phyloP scores from a whole-genome alignment of 2,797 vertebrate species.

The Sebastes kiyomatsui region DNA sequence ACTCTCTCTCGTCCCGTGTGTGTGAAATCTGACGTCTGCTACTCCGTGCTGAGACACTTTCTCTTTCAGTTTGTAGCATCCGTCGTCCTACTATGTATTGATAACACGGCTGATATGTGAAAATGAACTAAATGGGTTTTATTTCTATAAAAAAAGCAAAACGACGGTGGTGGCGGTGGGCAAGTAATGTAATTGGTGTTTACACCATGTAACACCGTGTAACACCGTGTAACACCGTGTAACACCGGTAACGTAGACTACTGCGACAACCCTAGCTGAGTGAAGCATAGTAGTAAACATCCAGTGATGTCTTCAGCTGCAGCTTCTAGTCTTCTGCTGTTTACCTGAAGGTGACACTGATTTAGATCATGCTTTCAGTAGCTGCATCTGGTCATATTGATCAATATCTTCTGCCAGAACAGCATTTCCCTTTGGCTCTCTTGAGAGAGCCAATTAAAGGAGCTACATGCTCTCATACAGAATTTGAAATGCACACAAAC shows the following conservation, averaged over 20 bases:
- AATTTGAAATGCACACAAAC: slow-evolving; percentile 70
- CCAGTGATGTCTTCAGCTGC: slow-evolving; percentile 17
- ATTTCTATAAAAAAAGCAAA: background rate
- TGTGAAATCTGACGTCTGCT: background rate
- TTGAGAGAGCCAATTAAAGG: slow-evolving; percentile 71
- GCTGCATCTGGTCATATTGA: slow-evolving; percentile 72
- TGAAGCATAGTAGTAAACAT: background rate
- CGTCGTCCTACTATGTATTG: background rate
- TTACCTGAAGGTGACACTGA: slow-evolving; percentile 75
- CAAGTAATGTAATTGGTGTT: background rate
- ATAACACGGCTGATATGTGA: background rate
- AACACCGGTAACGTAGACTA: background rate
- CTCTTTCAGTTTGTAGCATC: background rate
- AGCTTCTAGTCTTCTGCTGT: slow-evolving; percentile 30
- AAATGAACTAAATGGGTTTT: background rate
- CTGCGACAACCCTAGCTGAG: background rate
- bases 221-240: too few relatives aligned
- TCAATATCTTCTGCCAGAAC: slow-evolving; percentile 68
- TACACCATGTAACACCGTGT: background rate
- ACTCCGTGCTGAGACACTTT: too few relatives aligned
- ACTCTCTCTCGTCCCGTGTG: background rate
- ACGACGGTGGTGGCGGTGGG: background rate
- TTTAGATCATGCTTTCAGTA: slow-evolving; percentile 68
- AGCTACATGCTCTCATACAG: slow-evolving; percentile 59
- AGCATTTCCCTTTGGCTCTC: slow-evolving; percentile 69